These are phyloP conservation scores for Azorinus chamasolen DNA, from an alignment of 2,888 invertebrate species.

Conservation along the genomic window DNA sequence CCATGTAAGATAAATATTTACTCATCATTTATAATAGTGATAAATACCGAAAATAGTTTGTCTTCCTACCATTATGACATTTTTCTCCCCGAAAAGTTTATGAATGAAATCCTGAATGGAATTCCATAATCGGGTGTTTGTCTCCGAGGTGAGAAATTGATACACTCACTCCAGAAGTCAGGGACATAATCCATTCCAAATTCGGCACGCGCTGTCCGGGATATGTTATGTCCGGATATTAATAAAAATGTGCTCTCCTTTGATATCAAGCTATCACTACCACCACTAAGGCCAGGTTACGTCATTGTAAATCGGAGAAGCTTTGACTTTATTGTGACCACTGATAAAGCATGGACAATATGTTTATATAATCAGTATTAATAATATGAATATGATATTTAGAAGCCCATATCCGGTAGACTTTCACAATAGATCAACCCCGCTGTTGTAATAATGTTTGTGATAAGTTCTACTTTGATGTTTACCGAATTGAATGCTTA, in stretches of 20 bases:
- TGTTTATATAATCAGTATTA: not conserved
- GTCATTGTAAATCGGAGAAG: not conserved
- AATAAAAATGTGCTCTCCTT: not conserved
- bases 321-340: not conserved
- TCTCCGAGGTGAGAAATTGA: no score
- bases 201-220: constrained; percentile 44
- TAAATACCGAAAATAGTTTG: constrained; percentile 32
- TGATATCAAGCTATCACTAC: not conserved
- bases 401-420: not conserved
- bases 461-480: no score
- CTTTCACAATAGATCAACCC: not conserved
- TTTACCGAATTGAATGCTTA: no score
- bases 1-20: constrained; percentile 40
- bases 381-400: not conserved
- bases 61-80: constrained; percentile 9
- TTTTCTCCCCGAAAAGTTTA: not conserved
- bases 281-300: not conserved
- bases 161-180: no score
- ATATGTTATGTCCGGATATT: not conserved
- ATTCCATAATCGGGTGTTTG: constrained; percentile 6
- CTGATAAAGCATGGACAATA: constrained; percentile 2
- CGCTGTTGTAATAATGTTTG: no score
- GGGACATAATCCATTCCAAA: constrained; percentile 38
- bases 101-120: constrained; percentile 35
- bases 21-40: constrained; percentile 21